These are phyloP conservation scores for Heliconius himera DNA, from an alignment of 1,140 invertebrate genomes.

Conservation along the genomic window DNA sequence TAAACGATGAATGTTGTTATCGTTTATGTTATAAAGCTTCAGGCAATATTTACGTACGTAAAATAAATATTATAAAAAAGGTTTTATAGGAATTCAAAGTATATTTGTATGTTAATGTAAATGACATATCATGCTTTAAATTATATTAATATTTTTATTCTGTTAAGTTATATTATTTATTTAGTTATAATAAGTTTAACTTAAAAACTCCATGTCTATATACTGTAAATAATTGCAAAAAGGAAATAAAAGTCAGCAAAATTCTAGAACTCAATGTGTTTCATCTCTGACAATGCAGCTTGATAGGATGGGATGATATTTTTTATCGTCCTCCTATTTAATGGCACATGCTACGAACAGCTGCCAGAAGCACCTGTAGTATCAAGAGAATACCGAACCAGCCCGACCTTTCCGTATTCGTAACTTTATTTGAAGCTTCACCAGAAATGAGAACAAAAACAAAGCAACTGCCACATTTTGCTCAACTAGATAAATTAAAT, in stretches of 20 bases:
- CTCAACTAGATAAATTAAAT: constrained; percentile 34
- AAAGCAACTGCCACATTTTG: constrained; percentile 49
- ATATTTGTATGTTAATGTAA: too few species aligned
- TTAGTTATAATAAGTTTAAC: too few species aligned
- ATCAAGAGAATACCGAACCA: constrained; percentile 53
- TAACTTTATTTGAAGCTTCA: constrained; percentile 47
- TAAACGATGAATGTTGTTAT: too few species aligned
- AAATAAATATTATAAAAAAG: too few species aligned
- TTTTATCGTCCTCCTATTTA: constrained; percentile 49
- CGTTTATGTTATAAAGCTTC: too few species aligned
- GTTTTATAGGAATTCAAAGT: too few species aligned
- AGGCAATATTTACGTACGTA: too few species aligned
- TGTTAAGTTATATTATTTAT: too few species aligned
- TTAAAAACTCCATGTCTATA: too few species aligned
- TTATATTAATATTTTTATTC: too few species aligned
- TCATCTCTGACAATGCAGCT: constrained; percentile 15
- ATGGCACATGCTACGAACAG: constrained; percentile 48
- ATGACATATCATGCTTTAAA: too few species aligned
- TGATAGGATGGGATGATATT: constrained; percentile 30
- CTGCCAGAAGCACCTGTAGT: constrained; percentile 58
- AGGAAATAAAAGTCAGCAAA: background rate
- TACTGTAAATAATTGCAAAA: background rate
- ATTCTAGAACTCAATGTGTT: constrained; percentile 2
- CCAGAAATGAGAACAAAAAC: constrained; percentile 38
- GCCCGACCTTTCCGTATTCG: constrained; percentile 53